phyloP scores from a whole-genome alignment of 2,888 invertebrate species.

The Merodon equestris region DNA sequence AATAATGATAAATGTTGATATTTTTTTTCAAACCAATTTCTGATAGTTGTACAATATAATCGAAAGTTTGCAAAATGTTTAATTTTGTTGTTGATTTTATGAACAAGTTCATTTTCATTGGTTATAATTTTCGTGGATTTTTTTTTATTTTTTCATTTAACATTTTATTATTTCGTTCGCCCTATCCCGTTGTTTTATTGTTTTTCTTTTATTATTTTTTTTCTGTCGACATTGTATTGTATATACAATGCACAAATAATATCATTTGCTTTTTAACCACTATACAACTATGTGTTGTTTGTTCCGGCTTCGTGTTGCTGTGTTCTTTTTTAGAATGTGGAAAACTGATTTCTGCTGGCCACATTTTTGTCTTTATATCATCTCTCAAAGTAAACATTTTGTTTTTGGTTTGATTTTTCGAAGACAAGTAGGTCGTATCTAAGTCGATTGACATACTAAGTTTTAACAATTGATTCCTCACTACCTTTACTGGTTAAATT shows the following conservation, averaged over 20 bases:
- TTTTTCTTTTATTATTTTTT: slow-evolving; percentile 13
- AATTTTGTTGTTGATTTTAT: slow-evolving; percentile 53
- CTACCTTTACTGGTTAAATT: no score
- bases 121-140: slow-evolving; percentile 26
- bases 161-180: slow-evolving; percentile 24
- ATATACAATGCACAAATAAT: slow-evolving; percentile 45
- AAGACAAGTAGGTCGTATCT: no score
- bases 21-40: slow-evolving; percentile 60
- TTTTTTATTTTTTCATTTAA: slow-evolving; percentile 29
- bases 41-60: slow-evolving; percentile 43
- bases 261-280: slow-evolving; percentile 50
- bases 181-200: slow-evolving; percentile 49
- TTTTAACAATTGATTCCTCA: no score
- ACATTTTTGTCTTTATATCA: slow-evolving; percentile 37
- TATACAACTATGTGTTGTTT: slow-evolving; percentile 23
- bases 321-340: slow-evolving; percentile 41
- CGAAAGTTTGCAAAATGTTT: slow-evolving; percentile 72
- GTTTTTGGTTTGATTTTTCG: no score
- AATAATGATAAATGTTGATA: slow-evolving; percentile 55
- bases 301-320: slow-evolving; percentile 52
- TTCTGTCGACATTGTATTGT: slow-evolving; percentile 30
- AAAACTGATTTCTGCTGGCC: slow-evolving; percentile 47
- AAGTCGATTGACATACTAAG: no score
- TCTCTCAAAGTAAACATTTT: no score
- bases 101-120: slow-evolving; percentile 41